Conservation (phyloP, 92 coral and sea anemone species). For the Heteractis magnifica region DNA sequence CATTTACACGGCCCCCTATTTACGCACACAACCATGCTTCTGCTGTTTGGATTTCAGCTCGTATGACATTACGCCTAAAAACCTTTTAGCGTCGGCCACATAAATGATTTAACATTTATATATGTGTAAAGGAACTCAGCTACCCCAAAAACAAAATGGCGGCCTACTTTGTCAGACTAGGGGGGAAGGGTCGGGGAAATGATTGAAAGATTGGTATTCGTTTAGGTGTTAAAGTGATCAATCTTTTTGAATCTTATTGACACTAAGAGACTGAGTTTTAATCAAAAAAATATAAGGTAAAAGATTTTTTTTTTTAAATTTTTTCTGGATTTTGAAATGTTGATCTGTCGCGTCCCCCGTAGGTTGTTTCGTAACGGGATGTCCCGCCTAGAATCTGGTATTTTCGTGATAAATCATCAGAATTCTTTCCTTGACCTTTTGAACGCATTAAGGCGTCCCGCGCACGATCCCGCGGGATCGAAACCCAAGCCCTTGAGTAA, state of each 20-base stretch:
- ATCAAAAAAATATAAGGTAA: neutral
- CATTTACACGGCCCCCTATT: slow-evolving; percentile 47
- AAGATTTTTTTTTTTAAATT: neutral
- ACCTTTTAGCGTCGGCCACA: slow-evolving; percentile 24
- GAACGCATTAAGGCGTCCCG: slow-evolving; percentile 17
- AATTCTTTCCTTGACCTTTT: slow-evolving; percentile 43
- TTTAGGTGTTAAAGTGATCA: slow-evolving; percentile 30
- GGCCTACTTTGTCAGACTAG: slow-evolving; percentile 16
- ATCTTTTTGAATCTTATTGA: slow-evolving; percentile 7
- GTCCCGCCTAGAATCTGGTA: slow-evolving; percentile 44
- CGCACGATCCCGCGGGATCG: slow-evolving; percentile 44
- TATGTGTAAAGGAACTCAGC: neutral
- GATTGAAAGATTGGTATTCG: neutral
- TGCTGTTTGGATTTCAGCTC: slow-evolving; percentile 20
- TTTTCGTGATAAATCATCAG: slow-evolving; percentile 27
- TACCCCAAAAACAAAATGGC: slow-evolving; percentile 8
- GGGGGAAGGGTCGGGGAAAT: slow-evolving; percentile 17
- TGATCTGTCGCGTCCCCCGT: neutral
- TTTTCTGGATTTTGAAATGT: neutral
- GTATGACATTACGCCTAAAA: slow-evolving; percentile 10
- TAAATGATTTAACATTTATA: neutral
- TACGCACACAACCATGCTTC: slow-evolving; percentile 9
- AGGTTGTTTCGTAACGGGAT: slow-evolving; percentile 31
- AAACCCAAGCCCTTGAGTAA: neutral
- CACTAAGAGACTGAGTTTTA: neutral